phyloP scores from a whole-genome alignment of 2,888 invertebrate genomes.

The Podabrus alpinus region DNA sequence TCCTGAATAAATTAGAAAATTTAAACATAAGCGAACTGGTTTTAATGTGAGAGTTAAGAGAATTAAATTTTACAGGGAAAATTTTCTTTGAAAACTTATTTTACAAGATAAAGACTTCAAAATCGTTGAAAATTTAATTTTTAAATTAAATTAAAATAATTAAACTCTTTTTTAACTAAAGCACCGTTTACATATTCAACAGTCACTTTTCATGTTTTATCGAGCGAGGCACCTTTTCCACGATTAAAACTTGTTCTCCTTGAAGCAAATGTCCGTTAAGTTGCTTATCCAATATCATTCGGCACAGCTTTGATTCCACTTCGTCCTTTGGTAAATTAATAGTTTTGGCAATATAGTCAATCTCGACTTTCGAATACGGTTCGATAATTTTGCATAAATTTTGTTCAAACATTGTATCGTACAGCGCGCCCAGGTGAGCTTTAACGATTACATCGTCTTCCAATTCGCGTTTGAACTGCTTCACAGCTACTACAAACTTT shows the following conservation, averaged over 20 bases:
- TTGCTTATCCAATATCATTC: slow-evolving; percentile 99
- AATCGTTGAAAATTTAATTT: not conserved
- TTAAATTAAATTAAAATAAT: not conserved
- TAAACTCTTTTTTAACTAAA: not conserved
- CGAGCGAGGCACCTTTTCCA: not conserved
- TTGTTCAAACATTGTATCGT: slow-evolving; percentile 98
- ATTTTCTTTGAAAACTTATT: no score
- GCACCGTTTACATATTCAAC: not conserved
- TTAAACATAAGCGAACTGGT: not conserved
- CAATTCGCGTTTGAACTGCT: slow-evolving; percentile 84
- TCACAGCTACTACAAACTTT: slow-evolving; percentile 90
- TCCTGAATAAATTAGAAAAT: not conserved
- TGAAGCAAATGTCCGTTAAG: slow-evolving; percentile 97
- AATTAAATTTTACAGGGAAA: not conserved
- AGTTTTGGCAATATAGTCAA: slow-evolving; percentile 86
- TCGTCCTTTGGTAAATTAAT: slow-evolving; percentile 87
- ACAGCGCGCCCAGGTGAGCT: slow-evolving; percentile 94
- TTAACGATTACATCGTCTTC: slow-evolving; percentile 96
- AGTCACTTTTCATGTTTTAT: not conserved
- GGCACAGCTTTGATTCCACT: slow-evolving; percentile 98
- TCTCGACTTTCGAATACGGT: slow-evolving; percentile 96
- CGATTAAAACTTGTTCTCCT: slow-evolving; percentile 74
- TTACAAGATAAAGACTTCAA: not conserved
- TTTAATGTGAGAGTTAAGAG: not conserved
- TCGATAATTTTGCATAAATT: slow-evolving; percentile 98